Base-by-base conservation (phyloP, 2,113 vertebrate genomes). In the Podarcis cretensis region DNA sequence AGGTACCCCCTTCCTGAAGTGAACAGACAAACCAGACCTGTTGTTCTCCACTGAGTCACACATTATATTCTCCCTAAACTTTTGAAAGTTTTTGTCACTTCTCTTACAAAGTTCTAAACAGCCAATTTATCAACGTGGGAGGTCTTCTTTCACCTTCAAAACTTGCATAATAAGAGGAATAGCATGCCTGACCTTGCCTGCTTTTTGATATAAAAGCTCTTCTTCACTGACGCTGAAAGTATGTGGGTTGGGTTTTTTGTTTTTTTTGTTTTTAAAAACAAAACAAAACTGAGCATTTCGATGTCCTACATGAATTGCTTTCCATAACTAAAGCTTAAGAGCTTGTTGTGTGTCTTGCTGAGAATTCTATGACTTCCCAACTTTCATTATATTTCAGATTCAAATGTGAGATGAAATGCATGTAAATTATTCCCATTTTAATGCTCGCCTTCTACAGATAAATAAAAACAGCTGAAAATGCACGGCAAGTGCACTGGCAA, bases 361-460 rank as follows among this genome's bases (percentile, higher is more conserved):
- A 88, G 85, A 9, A 81, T 87, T 88, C 25, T 88, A 91, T 92
- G n/a, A 92, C 57, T 88, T 92, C 89, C 10, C 84, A 83, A 0
- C 86, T 91, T 14, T 14, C 40, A 81, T 81, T 43, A 1, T 83
- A 68, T 88, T 87, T 90, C 73, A 79, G 86, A 79, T 81, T 90
- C 82, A 90, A 18, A 1, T 0, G 85, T 92, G 37, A 48, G 25
- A 68, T 48, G 16, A 82, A 90, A 86, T 0, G 9, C 21, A 54
- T 75, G 14, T 23, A 90, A 90, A 90, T 93, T 0, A 32, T 76
- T 90, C 90, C 76, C 0, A 20, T 92, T 91, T 91, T 27, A 74
- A 81, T 63, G 21, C 6, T 27, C 68, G 2, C 90, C 92, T 94
- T 88, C 4, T 48, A n/a, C 32, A 88, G 57, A 35, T n/a, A 81